Base-by-base conservation (phyloP, 2,888 invertebrate species). In the Dolomedes plantarius region DNA sequence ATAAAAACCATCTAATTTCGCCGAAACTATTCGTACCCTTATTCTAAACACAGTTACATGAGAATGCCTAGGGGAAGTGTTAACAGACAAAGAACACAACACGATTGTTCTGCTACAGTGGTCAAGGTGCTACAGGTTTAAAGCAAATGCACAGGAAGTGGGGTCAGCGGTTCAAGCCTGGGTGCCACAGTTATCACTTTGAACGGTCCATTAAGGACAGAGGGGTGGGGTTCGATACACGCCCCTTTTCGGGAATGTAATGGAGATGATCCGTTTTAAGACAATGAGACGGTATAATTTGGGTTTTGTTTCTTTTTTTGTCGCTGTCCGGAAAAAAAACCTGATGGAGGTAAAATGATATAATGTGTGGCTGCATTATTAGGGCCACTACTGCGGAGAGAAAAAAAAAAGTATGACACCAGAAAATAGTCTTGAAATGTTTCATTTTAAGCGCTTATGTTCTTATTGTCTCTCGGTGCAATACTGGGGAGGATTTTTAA, bases 161-260 rank as follows among this genome's bases (percentile, higher is more conserved):
- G 64, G 68, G 74, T 86, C 74, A 75, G 74, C 71, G 74, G 85
- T 56, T 86, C 85, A 86, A 86, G 62, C 67, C 68, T 62, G 77
- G 85, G 85, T 79, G 78, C 85, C 78, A 69, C 78, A 86, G 78
- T 86, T 86, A 86, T 85, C 83, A 85, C 77, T 68, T 31, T 67
- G 67, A 23, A 69, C 32, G 23, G 31, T 72, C 27, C 82, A 76
- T 76, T 73, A 80, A 32, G 32, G 32, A 68, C 41, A 46, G 31
- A 16, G 76, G 71, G 72, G 69, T 31, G 65, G 36, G 76, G 76
- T 41, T 72, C 9, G 27, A 71, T 19, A 32, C 23, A 56, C 68
- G 31, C 76, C 72, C 36, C 36, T 31, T 65, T 36, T 11, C 27
- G 23, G 23, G 67, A 65, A 31, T 16, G 74, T 7, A 62, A 71